phyloP scores from a whole-genome alignment of 2,113 vertebrate species.

The Melanocharis versteri region DNA sequence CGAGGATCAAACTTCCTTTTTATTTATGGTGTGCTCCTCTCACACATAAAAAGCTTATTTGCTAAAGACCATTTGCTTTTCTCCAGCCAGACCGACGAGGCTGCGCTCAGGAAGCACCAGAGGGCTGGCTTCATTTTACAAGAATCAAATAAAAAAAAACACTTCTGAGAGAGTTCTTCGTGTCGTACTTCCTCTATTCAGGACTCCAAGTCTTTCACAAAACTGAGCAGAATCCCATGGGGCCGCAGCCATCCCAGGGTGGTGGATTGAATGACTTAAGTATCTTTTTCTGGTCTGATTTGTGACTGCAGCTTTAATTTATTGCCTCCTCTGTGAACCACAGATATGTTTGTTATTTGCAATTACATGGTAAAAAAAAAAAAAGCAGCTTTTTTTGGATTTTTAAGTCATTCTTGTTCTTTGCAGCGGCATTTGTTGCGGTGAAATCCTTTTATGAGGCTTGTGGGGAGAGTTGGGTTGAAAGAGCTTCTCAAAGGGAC shows the following conservation, averaged over 20 bases:
- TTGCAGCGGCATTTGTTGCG: background rate
- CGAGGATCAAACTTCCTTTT: background rate
- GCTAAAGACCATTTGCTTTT: background rate
- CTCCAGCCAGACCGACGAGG: background rate
- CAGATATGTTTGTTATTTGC: slow-evolving; percentile 54
- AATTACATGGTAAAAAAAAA: background rate
- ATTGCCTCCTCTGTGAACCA: slow-evolving; percentile 40
- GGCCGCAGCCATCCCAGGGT: background rate
- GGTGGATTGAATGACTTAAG: slow-evolving; percentile 30
- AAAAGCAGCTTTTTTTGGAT: slow-evolving; percentile 1
- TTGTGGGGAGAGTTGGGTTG: background rate
- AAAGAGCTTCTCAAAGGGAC: background rate
- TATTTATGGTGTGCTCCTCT: background rate
- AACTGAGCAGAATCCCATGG: background rate
- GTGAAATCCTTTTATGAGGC: background rate
- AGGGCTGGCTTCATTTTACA: background rate
- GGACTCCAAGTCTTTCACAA: slow-evolving; percentile 12
- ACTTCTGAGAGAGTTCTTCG: background rate
- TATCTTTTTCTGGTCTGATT: slow-evolving; percentile 32
- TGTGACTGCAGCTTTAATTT: slow-evolving; percentile 24
- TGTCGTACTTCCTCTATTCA: background rate
- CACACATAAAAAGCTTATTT: background rate
- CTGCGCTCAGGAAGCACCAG: background rate
- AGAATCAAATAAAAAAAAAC: background rate
- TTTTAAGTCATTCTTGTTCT: slow-evolving; percentile 27